Conservation (phyloP, 2,888 invertebrate genomes). For the Syritta pipiens region DNA sequence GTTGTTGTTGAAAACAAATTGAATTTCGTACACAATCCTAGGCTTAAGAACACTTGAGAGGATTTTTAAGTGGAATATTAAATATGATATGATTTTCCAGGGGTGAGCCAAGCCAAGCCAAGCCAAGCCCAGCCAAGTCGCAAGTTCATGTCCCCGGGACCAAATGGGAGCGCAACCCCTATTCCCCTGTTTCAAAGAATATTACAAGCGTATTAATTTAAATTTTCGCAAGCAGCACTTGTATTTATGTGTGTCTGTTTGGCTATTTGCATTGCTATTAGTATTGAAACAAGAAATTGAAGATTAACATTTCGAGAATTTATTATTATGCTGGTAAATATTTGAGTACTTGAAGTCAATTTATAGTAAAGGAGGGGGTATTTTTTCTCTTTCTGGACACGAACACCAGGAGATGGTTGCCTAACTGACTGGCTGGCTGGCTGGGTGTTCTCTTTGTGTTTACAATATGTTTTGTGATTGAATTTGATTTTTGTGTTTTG, state of each 20-base stretch:
- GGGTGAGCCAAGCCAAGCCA: constrained; percentile 17
- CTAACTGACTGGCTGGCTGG: too few relatives aligned
- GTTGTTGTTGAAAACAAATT: constrained; percentile 40
- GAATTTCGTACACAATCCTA: constrained; percentile 50
- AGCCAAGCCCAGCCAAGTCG: too few relatives aligned
- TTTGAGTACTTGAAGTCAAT: constrained; percentile 36
- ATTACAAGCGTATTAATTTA: constrained; percentile 54
- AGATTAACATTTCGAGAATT: constrained; percentile 24
- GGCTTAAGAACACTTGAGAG: constrained; percentile 61
- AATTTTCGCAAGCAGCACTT: constrained; percentile 20
- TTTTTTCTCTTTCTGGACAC: too few relatives aligned
- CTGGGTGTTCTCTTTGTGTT: too few relatives aligned
- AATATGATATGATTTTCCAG: constrained; percentile 51
- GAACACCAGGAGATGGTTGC: too few relatives aligned
- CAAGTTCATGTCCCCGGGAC: not conserved
- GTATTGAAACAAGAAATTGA: constrained; percentile 43
- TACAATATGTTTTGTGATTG: too few relatives aligned
- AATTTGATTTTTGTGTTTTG: too few relatives aligned
- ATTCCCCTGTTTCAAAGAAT: constrained; percentile 12
- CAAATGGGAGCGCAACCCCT: constrained; percentile 14
- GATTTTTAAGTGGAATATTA: constrained; percentile 65
- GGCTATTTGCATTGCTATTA: constrained; percentile 40
- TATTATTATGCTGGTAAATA: constrained; percentile 32
- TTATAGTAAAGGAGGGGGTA: not conserved
- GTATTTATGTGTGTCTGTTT: not conserved